A percentile compares a stretch with the other conserved stretches of the same genome.
Evolutionary conservation across 2,113 vertebrate species (phyloP).

Genomic region (Salvelinus fontinalis): DNA sequence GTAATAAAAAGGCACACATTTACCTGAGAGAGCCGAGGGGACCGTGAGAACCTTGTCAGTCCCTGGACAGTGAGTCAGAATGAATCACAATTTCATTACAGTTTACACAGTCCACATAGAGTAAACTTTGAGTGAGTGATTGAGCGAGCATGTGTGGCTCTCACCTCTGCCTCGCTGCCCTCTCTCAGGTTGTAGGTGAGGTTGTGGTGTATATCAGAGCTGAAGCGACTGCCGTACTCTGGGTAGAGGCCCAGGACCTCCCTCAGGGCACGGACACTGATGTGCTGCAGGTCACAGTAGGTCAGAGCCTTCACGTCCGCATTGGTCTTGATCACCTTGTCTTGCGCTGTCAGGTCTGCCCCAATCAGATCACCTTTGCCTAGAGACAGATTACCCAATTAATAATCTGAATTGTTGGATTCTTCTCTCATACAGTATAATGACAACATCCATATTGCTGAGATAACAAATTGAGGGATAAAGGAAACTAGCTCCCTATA

Average conservation of each 20-base stretch:
- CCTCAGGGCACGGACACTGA: slow-evolving; percentile 83
- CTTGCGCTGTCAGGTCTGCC: slow-evolving; percentile 82
- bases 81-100: slow-evolving; percentile 3
- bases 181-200: slow-evolving; percentile 95
- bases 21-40: slow-evolving; percentile 82
- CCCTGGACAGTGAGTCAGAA: slow-evolving; percentile 68
- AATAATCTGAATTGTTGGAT: neutral
- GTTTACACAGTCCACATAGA: no score
- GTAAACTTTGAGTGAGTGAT: neutral
- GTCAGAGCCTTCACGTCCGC: slow-evolving; percentile 94
- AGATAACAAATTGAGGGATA: neutral
- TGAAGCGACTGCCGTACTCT: slow-evolving; percentile 87
- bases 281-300: slow-evolving; percentile 93
- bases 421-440: neutral
- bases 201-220: slow-evolving; percentile 85
- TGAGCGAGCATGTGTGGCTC: slow-evolving; percentile 36
- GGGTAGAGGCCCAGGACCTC: slow-evolving; percentile 92
- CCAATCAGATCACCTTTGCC: slow-evolving; percentile 96
- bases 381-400: slow-evolving; percentile 49
- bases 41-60: slow-evolving; percentile 75
- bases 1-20: slow-evolving; percentile 12
- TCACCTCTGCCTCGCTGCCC: slow-evolving; percentile 81
- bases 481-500: neutral
- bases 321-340: slow-evolving; percentile 90
- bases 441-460: neutral